These are phyloP conservation scores for Acropternis orthonyx DNA, from an alignment of 2,797 vertebrate species.

Conservation along the genomic window DNA sequence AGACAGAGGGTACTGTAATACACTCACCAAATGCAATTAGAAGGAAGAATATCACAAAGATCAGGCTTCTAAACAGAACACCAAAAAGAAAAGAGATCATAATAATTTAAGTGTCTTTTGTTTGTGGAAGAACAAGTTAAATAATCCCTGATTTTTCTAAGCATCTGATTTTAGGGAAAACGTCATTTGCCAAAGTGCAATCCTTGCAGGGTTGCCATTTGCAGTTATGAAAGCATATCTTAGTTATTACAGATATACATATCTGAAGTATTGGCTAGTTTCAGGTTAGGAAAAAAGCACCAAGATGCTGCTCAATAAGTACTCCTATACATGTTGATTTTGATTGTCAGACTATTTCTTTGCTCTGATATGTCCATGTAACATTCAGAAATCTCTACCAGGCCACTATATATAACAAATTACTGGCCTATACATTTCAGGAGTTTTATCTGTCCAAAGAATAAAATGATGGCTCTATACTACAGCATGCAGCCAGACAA, in stretches of 20 bases:
- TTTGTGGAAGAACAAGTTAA: constrained; percentile 33
- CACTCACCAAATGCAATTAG: neutral
- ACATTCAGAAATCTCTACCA: neutral
- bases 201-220: neutral
- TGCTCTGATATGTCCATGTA: neutral
- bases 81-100: neutral
- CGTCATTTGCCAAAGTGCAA: neutral
- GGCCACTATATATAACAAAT: neutral
- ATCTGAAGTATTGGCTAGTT: neutral
- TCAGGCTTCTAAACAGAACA: neutral
- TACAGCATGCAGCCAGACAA: neutral
- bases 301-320: neutral
- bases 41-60: neutral
- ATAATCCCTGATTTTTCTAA: constrained; percentile 51
- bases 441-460: neutral
- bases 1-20: neutral
- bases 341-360: neutral
- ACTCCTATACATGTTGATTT: neutral
- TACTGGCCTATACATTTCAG: neutral
- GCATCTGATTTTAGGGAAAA: constrained; percentile 36
- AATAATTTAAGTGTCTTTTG: neutral
- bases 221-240: neutral
- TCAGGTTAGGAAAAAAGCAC: neutral
- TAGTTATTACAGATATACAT: neutral
- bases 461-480: neutral